These are phyloP conservation scores for Conus betulinus DNA, from an alignment of 1,140 invertebrate genomes.

Conservation along the genomic window DNA sequence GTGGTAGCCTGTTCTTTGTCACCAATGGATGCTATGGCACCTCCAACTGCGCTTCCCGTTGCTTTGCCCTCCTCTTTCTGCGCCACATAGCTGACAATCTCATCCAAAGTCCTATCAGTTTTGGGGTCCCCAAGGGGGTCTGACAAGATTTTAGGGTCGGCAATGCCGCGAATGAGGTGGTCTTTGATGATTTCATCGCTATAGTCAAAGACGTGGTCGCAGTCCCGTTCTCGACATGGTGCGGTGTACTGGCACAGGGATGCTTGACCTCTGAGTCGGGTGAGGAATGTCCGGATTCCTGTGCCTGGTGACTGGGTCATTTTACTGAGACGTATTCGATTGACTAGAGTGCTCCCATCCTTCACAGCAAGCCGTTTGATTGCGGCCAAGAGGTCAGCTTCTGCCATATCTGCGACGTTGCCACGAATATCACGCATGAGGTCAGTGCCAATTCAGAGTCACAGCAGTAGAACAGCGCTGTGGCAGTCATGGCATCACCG, in stretches of 20 bases:
- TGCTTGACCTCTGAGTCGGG: constrained; percentile 39
- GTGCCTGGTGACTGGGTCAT: constrained; percentile 54
- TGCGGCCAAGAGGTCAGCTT: constrained; percentile 43
- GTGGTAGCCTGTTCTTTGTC: background rate
- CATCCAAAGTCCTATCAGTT: constrained; percentile 46
- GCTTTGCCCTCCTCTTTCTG: constrained; percentile 50
- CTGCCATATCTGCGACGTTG: constrained; percentile 37
- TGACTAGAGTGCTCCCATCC: constrained; percentile 53
- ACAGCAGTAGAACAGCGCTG: constrained; percentile 53
- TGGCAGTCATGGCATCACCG: background rate
- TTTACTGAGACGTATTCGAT: constrained; percentile 43
- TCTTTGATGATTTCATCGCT: constrained; percentile 47
- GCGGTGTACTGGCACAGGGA: constrained; percentile 43
- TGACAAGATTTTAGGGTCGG: constrained; percentile 38
- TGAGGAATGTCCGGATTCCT: constrained; percentile 44
- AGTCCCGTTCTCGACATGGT: constrained; percentile 30
- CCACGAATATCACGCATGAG: constrained; percentile 46
- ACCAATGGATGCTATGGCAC: constrained; percentile 1
- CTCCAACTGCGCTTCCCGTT: constrained; percentile 34
- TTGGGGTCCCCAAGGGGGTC: constrained; percentile 49
- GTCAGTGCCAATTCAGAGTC: constrained; percentile 44
- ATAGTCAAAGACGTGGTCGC: constrained; percentile 39
- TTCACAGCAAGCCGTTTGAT: constrained; percentile 44
- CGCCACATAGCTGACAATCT: constrained; percentile 46
- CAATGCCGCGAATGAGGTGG: constrained; percentile 42